phyloP scores from a whole-genome alignment of 2,888 invertebrate species.

The Poecilus cupreus region DNA sequence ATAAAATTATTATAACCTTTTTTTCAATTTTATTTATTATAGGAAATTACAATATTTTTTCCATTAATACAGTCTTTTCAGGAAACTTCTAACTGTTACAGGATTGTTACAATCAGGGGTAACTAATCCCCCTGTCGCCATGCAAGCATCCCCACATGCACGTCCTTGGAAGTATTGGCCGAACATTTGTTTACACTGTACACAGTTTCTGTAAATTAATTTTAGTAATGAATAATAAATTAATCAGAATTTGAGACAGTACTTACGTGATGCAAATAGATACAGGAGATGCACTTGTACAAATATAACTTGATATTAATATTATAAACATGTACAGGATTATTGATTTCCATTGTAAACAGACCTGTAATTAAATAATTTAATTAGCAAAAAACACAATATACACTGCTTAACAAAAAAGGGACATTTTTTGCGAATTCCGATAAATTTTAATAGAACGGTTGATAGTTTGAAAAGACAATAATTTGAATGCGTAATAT shows the following conservation, averaged over 20 bases:
- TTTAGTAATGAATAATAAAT: too few species aligned
- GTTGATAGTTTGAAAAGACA: too few species aligned
- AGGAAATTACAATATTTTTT: too few species aligned
- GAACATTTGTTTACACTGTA: slow-evolving; percentile 92
- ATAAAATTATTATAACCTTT: too few species aligned
- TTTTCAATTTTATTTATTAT: too few species aligned
- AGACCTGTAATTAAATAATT: slow-evolving; percentile 13
- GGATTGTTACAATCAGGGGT: slow-evolving; percentile 85
- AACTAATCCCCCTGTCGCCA: slow-evolving; percentile 87
- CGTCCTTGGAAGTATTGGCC: slow-evolving; percentile 91
- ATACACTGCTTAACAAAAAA: too few species aligned
- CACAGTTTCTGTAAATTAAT: slow-evolving; percentile 82
- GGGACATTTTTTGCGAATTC: too few species aligned
- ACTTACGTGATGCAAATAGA: slow-evolving; percentile 63
- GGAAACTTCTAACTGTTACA: slow-evolving; percentile 71
- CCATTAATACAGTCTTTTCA: slow-evolving; percentile 68
- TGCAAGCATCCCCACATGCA: slow-evolving; percentile 88
- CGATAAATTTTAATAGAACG: too few species aligned
- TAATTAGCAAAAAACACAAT: too few species aligned
- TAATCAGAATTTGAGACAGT: neutral
- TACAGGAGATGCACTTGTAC: slow-evolving; percentile 53
- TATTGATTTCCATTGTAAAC: slow-evolving; percentile 14
- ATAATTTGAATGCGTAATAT: too few species aligned
- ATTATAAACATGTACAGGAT: slow-evolving; percentile 48
- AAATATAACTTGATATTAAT: slow-evolving; percentile 45